Evolutionary conservation across 1,140 invertebrate genomes (phyloP), one percentile per base, ranked within the genome.

Genomic region (Drosophila gunungcola): DNA sequence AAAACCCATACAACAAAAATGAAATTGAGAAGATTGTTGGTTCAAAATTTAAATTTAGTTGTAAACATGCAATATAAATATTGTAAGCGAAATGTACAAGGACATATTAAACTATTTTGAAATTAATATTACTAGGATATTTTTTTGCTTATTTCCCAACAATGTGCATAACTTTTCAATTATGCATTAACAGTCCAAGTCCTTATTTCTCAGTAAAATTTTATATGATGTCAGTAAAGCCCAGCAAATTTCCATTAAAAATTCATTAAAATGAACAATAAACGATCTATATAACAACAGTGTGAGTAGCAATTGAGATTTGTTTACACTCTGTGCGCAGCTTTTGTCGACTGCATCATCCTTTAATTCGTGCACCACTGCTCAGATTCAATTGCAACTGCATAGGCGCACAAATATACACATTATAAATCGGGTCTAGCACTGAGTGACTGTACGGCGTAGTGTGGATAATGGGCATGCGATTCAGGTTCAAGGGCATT

Each of bases 401-500:
- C 52, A 52, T 42, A 60, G 64, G 55, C 16, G 10, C n/a, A 32
- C 38, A 25, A 48, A 39, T 64, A 68, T 36, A 51, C 41, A 61
- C 11, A 45, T 36, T 46, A 53, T 41, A 42, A 48, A 36, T 64
- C 25, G 46, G 41, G 62, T 57, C 25, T 52, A 54, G 56, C 38
- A 34, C 13, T 34, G n/a, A 16, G 46, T 36, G 27, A 43, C 52
- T 62, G 36, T 57, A 72, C 48, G 48, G 49, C 46, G 54, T 43
- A 72, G 38, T 45, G 60, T 38, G 64, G 60, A 45, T 27, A 52
- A 32, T 67, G 41, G 58, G 13, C 54, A 56, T 41, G 36, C 27
- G 69, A 52, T 45, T 88, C 90, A 91, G 90, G 90, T 91, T 91
- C 90, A 91, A 91, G 90, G 90, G 86, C 83, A 88, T 60, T 81